These are phyloP conservation scores for Sciurus carolinensis DNA, from an alignment of 2,797 vertebrate genomes.

Conservation along the genomic window DNA sequence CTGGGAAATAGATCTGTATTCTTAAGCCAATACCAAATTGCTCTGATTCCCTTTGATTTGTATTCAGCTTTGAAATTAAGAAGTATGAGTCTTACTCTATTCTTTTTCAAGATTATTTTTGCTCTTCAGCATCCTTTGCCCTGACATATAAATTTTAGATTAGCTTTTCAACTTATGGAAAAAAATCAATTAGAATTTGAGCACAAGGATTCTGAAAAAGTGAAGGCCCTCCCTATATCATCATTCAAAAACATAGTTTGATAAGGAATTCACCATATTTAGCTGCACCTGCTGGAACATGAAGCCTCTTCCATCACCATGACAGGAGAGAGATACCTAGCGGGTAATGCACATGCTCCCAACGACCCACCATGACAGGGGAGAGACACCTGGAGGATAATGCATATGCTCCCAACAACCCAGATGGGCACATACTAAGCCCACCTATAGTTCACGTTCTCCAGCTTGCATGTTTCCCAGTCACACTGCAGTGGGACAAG, in stretches of 20 bases:
- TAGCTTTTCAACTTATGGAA: background rate
- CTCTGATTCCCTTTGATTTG: background rate
- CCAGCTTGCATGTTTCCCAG: too few relatives aligned
- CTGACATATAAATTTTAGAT: background rate
- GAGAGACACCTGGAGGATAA: background rate
- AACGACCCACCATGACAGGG: too few relatives aligned
- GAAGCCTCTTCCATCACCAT: too few relatives aligned
- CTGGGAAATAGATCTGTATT: background rate
- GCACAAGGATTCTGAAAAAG: background rate
- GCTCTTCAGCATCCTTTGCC: background rate
- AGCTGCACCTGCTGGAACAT: background rate
- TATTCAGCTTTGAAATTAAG: background rate
- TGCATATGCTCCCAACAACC: background rate
- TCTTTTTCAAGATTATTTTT: background rate
- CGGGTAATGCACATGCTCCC: background rate
- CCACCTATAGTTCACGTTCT: too few relatives aligned
- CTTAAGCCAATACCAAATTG: background rate
- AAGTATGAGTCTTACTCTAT: background rate
- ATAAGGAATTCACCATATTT: background rate
- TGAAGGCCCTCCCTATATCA: background rate
- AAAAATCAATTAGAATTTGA: background rate
- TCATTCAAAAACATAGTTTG: background rate
- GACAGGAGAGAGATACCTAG: background rate
- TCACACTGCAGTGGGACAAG: background rate
- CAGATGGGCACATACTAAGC: background rate